A percentile compares a stretch with the other conserved stretches of the same genome.
Evolutionary conservation across 2,113 vertebrate genomes (phyloP).

Genomic region (Serilophus lunatus): DNA sequence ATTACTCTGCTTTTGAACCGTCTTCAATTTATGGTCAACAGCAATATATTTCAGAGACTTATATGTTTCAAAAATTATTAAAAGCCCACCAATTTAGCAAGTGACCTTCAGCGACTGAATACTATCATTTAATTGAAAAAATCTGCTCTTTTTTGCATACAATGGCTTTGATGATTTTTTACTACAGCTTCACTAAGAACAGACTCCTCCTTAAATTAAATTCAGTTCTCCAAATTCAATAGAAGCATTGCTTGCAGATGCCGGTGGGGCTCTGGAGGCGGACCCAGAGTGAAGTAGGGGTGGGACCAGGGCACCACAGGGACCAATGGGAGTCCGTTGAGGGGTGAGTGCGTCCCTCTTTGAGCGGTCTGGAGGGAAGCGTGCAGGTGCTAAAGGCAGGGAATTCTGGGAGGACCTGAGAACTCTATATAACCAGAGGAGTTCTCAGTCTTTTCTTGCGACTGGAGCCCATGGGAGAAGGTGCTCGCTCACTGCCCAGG

Average conservation of each 20-base stretch:
- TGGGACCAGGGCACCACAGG: too few relatives aligned
- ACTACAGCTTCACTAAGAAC: not conserved
- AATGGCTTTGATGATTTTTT: not conserved
- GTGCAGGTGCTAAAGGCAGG: too few relatives aligned
- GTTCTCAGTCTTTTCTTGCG: too few relatives aligned
- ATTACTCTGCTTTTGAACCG: not conserved
- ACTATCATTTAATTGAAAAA: not conserved
- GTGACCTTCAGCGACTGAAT: not conserved
- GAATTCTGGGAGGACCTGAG: too few relatives aligned
- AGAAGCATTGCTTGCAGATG: not conserved
- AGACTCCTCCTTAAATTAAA: not conserved
- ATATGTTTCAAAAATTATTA: not conserved
- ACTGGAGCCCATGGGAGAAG: too few relatives aligned
- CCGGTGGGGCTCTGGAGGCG: too few relatives aligned
- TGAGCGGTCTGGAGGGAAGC: too few relatives aligned
- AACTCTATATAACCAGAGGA: too few relatives aligned
- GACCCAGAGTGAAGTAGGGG: too few relatives aligned
- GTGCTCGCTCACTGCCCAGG: too few relatives aligned
- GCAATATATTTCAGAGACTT: not conserved
- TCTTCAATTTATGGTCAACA: not conserved
- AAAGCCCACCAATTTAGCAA: not conserved
- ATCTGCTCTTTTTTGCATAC: not conserved
- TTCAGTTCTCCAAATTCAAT: not conserved
- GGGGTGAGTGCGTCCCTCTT: too few relatives aligned
- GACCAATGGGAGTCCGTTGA: too few relatives aligned